Evolutionary conservation across 2,888 invertebrate genomes (phyloP).

Genomic region (Aspidiotus rigidus): DNA sequence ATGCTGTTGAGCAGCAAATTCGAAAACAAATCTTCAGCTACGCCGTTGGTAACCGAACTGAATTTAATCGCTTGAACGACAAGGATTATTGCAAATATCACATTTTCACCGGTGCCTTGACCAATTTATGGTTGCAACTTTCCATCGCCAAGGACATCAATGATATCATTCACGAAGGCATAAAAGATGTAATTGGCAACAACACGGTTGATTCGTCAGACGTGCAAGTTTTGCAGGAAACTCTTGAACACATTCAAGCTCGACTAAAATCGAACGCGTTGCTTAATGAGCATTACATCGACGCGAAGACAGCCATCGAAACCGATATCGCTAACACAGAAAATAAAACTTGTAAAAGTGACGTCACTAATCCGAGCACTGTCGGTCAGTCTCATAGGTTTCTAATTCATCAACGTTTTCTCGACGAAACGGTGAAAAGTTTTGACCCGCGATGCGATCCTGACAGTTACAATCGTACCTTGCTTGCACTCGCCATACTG

Average conservation of each 20-base stretch:
- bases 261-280: not conserved
- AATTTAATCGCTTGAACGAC: not conserved
- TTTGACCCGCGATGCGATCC: not conserved
- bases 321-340: not conserved
- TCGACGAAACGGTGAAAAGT: not conserved
- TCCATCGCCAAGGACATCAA: not conserved
- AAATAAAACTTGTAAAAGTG: not conserved
- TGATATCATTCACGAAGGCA: not conserved
- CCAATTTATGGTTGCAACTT: not conserved
- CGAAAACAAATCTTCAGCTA: not conserved
- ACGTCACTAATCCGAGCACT: not conserved
- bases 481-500: not conserved
- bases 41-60: not conserved
- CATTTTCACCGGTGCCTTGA: not conserved
- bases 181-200: not conserved
- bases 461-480: not conserved
- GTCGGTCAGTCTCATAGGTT: not conserved
- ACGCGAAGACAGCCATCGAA: slow-evolving; percentile 2
- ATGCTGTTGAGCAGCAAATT: no score
- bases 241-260: not conserved
- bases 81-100: not conserved
- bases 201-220: not conserved
- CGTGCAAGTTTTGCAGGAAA: not conserved
- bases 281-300: not conserved
- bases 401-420: not conserved